A percentile compares a stretch with the other conserved stretches of the same genome.
Conservation (phyloP, 2,113 vertebrate species). For the Dasyprocta punctata region DNA sequence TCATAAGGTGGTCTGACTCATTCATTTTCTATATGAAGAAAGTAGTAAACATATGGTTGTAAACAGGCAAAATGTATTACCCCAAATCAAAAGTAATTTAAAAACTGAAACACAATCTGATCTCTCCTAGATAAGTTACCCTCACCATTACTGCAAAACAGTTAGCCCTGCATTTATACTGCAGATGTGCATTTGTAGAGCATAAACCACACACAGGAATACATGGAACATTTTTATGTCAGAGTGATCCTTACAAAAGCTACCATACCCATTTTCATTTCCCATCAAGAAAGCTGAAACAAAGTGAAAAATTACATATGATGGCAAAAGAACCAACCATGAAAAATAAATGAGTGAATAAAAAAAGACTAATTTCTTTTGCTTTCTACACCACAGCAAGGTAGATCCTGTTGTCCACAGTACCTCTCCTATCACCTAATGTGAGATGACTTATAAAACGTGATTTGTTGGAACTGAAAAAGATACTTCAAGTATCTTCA, state of each 20-base stretch:
- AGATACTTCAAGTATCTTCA: background rate
- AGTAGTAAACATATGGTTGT: background rate
- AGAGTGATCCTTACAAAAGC: background rate
- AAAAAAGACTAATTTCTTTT: background rate
- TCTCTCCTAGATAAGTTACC: background rate
- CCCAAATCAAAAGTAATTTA: background rate
- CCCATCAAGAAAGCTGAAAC: background rate
- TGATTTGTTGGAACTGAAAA: background rate
- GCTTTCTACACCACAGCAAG: background rate
- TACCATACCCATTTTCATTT: background rate
- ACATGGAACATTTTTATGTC: background rate
- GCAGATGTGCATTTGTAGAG: background rate
- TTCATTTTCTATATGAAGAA: background rate
- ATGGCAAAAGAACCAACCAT: background rate
- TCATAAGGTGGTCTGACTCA: background rate
- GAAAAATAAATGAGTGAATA: background rate
- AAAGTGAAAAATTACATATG: background rate
- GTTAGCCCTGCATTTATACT: background rate
- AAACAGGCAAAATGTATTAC: conserved; percentile 14
- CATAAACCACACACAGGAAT: background rate
- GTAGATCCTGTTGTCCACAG: background rate
- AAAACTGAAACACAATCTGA: background rate
- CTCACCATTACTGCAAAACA: background rate
- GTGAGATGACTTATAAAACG: background rate
- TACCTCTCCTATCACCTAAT: background rate